These are phyloP conservation scores for Halichoeres trimaculatus DNA, from an alignment of 2,113 vertebrate species.

Conservation along the genomic window DNA sequence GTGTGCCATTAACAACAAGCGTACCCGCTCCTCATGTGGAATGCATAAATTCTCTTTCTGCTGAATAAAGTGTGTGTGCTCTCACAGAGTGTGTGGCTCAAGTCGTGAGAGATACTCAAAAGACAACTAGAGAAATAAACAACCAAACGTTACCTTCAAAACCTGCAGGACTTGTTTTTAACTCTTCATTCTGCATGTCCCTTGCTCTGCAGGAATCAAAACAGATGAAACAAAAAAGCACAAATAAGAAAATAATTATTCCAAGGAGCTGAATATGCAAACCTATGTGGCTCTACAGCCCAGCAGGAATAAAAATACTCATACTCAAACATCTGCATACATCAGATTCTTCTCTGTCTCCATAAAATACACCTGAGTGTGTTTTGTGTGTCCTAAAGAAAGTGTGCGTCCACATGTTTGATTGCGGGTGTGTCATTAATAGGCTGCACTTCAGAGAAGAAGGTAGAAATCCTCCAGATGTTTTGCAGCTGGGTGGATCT, in stretches of 20 bases:
- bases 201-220: neutral
- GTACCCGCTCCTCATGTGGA: conserved; percentile 68
- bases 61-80: conserved; percentile 64
- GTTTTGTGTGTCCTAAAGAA: conserved; percentile 26
- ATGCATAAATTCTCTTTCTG: conserved; percentile 64
- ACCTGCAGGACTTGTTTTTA: conserved; percentile 3
- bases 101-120: conserved; percentile 58
- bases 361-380: conserved; percentile 21
- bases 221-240: neutral
- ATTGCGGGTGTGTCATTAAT: conserved; percentile 73
- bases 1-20: conserved; percentile 83
- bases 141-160: conserved; percentile 37
- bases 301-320: conserved; percentile 30
- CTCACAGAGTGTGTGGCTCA: conserved; percentile 54
- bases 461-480: conserved; percentile 85
- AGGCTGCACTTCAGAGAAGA: conserved; percentile 84
- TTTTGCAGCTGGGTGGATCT: conserved; percentile 87
- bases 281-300: neutral
- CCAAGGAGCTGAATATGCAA: conserved; percentile 2
- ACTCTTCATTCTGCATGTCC: neutral
- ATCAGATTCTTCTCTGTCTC: conserved; percentile 34
- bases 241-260: neutral
- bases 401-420: conserved; percentile 24
- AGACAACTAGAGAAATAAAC: conserved; percentile 36
- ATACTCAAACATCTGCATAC: conserved; percentile 41